These are phyloP conservation scores for Sycophaga agraensis DNA, from an alignment of 1,140 invertebrate species.

Conservation along the genomic window DNA sequence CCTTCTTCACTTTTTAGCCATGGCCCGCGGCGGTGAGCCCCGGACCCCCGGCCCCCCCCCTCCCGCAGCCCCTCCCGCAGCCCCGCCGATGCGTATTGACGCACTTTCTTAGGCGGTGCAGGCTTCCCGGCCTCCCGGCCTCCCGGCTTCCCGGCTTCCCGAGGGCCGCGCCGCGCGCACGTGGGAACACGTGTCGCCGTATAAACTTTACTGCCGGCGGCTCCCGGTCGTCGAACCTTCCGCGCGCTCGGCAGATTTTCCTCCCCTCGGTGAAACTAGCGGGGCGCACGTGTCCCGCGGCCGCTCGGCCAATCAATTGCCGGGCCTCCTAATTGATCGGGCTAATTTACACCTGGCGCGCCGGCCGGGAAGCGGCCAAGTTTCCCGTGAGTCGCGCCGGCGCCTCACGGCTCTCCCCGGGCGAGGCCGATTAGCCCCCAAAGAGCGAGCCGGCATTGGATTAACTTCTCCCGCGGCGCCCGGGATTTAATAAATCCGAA, in stretches of 20 bases:
- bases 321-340: conserved; percentile 21
- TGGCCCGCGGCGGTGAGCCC: conserved; percentile 27
- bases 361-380: no score
- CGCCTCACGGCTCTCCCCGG: no score
- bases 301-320: no score
- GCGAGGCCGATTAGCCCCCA: no score
- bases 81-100: conserved; percentile 49
- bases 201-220: conserved; percentile 13
- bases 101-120: conserved; percentile 53
- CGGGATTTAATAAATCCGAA: no score
- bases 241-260: conserved; percentile 30
- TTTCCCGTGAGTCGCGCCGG: no score
- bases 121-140: not conserved
- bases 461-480: no score
- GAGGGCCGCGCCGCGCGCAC: not conserved
- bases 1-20: conserved; percentile 51
- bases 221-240: conserved; percentile 39
- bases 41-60: conserved; percentile 28
- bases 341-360: conserved; percentile 11
- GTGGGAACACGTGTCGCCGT: conserved; percentile 16
- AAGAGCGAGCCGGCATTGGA: no score
- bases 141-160: not conserved
- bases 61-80: conserved; percentile 37
- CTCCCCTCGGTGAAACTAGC: conserved; percentile 17
- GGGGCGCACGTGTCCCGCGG: not conserved